Conservation (phyloP, 2,888 invertebrate genomes). For the Chaitophorus viminalis region DNA sequence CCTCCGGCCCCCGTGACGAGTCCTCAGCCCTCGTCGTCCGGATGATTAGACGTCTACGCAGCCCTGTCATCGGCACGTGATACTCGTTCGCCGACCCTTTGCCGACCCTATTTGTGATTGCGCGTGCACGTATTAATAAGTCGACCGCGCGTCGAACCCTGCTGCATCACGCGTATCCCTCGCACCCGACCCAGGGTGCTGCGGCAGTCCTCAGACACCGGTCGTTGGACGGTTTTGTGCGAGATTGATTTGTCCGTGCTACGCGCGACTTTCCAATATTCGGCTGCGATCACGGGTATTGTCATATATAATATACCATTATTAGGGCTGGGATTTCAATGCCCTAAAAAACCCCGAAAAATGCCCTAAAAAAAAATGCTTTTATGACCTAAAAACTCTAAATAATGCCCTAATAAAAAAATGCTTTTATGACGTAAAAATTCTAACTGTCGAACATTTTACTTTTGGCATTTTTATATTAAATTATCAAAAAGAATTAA, state of each 20-base stretch:
- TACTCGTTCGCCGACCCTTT: constrained; percentile 5
- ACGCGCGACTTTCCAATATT: background rate
- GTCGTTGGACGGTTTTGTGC: background rate
- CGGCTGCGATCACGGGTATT: background rate
- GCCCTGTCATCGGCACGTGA: constrained; percentile 55
- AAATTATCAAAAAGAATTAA: too few species aligned
- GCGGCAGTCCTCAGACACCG: background rate
- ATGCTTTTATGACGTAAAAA: too few species aligned
- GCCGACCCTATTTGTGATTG: background rate
- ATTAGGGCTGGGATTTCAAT: too few species aligned
- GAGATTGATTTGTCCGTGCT: background rate
- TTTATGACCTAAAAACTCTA: too few species aligned
- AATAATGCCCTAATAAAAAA: too few species aligned
- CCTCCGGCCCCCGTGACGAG: background rate
- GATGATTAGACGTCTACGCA: constrained; percentile 30
- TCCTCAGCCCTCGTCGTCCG: background rate
- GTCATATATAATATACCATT: too few species aligned
- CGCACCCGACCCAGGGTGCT: background rate
- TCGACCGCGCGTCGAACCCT: background rate
- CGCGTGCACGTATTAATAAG: background rate
- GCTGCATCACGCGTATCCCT: background rate
- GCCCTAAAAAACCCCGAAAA: too few species aligned
- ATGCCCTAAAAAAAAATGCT: too few species aligned
- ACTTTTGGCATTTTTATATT: too few species aligned
- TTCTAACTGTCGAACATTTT: too few species aligned